These are phyloP conservation scores for Eristalinus aeneus DNA, from an alignment of 2,888 invertebrate genomes.

Conservation along the genomic window DNA sequence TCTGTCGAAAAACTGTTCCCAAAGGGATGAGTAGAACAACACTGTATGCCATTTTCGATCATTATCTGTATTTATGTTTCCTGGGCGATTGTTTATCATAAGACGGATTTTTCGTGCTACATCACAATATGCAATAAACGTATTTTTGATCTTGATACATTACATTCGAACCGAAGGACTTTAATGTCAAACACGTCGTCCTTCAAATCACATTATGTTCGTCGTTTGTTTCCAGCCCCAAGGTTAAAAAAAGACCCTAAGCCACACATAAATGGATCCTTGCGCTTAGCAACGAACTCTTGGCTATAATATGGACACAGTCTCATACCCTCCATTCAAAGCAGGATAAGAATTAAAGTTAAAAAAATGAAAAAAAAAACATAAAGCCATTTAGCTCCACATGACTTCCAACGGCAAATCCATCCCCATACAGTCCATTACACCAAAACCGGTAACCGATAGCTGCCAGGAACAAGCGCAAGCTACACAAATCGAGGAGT, in stretches of 20 bases:
- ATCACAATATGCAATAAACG: background rate
- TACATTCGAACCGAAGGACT: background rate
- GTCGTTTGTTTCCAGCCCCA: background rate
- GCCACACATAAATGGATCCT: background rate
- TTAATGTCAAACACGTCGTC: background rate
- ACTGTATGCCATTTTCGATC: background rate
- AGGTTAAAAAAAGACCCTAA: background rate
- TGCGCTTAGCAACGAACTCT: background rate
- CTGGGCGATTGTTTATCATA: background rate
- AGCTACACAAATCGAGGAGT: constrained; percentile 12
- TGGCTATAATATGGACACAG: constrained; percentile 32
- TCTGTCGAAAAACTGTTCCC: no score
- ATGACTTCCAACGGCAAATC: constrained; percentile 50
- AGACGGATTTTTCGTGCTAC: no score
- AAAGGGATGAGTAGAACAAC: no score
- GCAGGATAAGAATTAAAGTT: constrained; percentile 16
- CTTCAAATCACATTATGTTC: background rate
- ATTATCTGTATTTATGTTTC: background rate
- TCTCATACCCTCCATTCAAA: background rate
- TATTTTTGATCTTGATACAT: background rate
- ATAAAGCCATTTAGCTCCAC: constrained; percentile 33
- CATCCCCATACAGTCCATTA: constrained; percentile 61
- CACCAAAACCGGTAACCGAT: constrained; percentile 58
- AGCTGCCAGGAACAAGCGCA: constrained; percentile 62
- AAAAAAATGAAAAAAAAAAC: constrained; percentile 9